Evolutionary conservation across 2,797 vertebrate species (phyloP).

Genomic region (Dallia pectoralis): DNA sequence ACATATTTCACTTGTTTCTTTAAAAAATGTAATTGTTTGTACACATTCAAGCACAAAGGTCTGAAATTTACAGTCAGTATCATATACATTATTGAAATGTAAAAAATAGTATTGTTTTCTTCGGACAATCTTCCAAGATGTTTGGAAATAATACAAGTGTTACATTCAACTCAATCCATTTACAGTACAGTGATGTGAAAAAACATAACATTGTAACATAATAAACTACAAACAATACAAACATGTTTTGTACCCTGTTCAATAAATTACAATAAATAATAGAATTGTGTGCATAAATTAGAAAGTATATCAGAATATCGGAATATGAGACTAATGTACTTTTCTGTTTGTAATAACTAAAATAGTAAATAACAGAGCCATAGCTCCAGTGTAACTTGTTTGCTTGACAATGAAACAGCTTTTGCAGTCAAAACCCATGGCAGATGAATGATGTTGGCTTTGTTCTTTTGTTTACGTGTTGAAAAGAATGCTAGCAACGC

Average conservation of each 20-base stretch:
- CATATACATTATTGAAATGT: slow-evolving; percentile 47
- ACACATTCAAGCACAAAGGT: slow-evolving; percentile 21
- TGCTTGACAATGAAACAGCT: background rate
- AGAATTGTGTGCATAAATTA: background rate
- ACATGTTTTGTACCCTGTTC: background rate
- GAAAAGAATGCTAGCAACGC: slow-evolving; percentile 9
- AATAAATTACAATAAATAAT: slow-evolving; percentile 55
- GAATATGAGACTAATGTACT: background rate
- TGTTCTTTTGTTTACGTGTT: slow-evolving; percentile 11
- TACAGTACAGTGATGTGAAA: background rate
- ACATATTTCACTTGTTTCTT: background rate
- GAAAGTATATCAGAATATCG: background rate
- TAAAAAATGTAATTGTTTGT: slow-evolving; percentile 35
- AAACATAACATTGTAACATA: slow-evolving; percentile 3
- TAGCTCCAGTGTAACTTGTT: slow-evolving; percentile 23
- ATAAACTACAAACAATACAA: slow-evolving; percentile 21
- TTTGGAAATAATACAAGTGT: slow-evolving; percentile 16
- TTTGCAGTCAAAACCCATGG: slow-evolving; percentile 18
- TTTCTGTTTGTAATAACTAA: background rate
- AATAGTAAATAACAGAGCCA: slow-evolving; percentile 2
- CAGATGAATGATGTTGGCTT: slow-evolving; percentile 3
- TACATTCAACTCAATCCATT: background rate
- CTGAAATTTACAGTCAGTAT: slow-evolving; percentile 13
- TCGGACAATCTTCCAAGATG: background rate
- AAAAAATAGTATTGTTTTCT: slow-evolving; percentile 5